phyloP scores from a whole-genome alignment of 2,113 vertebrate species.

The Equus przewalskii region DNA sequence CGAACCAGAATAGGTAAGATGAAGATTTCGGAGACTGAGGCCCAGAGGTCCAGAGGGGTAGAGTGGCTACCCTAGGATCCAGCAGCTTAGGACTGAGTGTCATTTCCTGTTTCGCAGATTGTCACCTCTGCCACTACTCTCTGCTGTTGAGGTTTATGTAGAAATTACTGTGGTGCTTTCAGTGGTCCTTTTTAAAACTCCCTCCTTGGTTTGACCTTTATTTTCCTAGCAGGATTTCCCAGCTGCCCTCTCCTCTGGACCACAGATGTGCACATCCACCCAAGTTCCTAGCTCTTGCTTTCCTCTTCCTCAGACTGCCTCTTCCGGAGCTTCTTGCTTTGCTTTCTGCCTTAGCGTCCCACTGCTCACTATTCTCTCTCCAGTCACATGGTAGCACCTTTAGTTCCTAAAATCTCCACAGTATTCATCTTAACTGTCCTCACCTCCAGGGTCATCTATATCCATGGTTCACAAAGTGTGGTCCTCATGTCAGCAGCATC shows the following conservation, averaged over 20 bases:
- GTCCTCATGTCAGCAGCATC: not conserved
- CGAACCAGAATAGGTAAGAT: not conserved
- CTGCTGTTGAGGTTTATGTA: not conserved
- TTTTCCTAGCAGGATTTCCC: not conserved
- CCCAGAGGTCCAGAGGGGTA: not conserved
- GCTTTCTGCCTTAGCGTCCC: not conserved
- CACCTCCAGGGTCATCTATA: not conserved
- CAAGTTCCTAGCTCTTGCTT: not conserved
- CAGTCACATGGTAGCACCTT: not conserved
- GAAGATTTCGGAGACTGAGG: not conserved
- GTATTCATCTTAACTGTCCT: not conserved
- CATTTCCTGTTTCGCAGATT: not conserved
- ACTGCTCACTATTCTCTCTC: not conserved
- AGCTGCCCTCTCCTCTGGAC: not conserved
- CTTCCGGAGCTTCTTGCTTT: not conserved
- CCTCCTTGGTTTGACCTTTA: not conserved
- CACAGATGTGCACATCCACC: fast-evolving
- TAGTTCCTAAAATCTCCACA: not conserved
- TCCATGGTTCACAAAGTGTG: not conserved
- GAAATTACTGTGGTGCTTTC: not conserved
- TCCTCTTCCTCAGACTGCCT: not conserved
- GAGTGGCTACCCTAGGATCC: not conserved
- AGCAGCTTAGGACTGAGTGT: not conserved
- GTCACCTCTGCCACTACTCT: not conserved
- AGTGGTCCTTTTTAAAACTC: not conserved